Conservation (phyloP, 2,113 vertebrate genomes). For the Taxidea taxus region DNA sequence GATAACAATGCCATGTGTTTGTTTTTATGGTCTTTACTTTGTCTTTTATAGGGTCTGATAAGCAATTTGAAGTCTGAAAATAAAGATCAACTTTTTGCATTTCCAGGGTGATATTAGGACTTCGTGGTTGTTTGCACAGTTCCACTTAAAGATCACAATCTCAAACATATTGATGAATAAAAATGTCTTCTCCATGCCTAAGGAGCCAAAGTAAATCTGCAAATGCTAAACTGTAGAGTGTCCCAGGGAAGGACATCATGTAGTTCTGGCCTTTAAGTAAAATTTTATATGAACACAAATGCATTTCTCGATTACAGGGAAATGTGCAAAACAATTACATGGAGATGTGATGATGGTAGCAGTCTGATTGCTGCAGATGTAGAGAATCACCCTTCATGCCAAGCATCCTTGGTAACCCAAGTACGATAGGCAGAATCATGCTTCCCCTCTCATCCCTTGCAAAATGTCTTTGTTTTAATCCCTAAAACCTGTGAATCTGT, state of each 20-base stretch:
- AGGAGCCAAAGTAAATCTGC: conserved; percentile 56
- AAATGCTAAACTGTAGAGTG: conserved; percentile 27
- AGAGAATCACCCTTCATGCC: not conserved
- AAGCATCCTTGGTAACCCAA: not conserved
- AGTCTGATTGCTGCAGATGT: not conserved
- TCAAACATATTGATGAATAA: conserved; percentile 56
- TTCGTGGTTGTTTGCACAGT: conserved; percentile 72
- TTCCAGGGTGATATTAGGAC: conserved; percentile 73
- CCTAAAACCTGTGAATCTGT: not conserved
- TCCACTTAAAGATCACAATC: conserved; percentile 74
- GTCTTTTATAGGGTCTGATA: conserved; percentile 70
- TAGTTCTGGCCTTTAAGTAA: conserved; percentile 28
- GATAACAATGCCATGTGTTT: conserved; percentile 67
- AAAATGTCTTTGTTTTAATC: not conserved
- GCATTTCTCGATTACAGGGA: not conserved
- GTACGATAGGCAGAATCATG: not conserved
- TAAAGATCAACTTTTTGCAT: conserved; percentile 74
- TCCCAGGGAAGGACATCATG: not conserved
- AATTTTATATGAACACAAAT: conserved; percentile 23
- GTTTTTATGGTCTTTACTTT: conserved; percentile 75
- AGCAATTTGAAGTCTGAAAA: conserved; percentile 74
- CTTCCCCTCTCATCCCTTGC: fast-evolving
- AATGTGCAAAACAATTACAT: not conserved
- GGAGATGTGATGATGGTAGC: not conserved
- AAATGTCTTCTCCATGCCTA: conserved; percentile 60